Base-by-base conservation (phyloP, 2,888 invertebrate species). In the Tetheella fluctuosa region DNA sequence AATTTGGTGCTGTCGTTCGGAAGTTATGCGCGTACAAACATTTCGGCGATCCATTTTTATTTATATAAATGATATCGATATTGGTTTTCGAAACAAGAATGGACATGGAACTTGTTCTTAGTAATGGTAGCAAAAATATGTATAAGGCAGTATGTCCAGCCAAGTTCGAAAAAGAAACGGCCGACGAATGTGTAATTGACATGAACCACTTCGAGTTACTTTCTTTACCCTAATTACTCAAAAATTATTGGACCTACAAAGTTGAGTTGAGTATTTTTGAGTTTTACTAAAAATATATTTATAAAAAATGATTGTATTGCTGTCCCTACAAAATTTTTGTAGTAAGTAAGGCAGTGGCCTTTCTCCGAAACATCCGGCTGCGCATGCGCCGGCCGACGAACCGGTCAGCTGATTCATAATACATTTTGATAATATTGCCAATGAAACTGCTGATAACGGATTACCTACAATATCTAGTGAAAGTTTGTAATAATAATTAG, bases 311-410 rank as follows among this genome's bases (percentile, higher is more conserved):
- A 8, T 42, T 59, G 15, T 23, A 54, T 58, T 71, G 68, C 68
- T 60, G 57, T 58, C 70, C 13, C 17, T 71, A 67, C 13, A 34
- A 34, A 34, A 13, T 62, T 54, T 13, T 39, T 55, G 39, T 37
- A 30, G 68, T 71, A 76, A 74, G 80, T 76, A 73, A 74, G 67
- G 37, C 76, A 62, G 57, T 55, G 55, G 68, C 83, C 86, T 87
- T 86, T 87, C 86, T 84, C 85, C 76, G 54, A 72, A 73, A 77
- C 79, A 85, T 86, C 85, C 85, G 85, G 79, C 67, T 73, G 69
- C 63, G 65, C 60, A n/a, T 10, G 34, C 30, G 23, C 55, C 60
- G 55, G 55, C 52, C 67, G 54, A 58, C 64, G 65, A 71, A 68
- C 69, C 67, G 74, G 73, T 61, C 73, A 69, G 61, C 66, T 72